A percentile compares a stretch with the other conserved stretches of the same genome.
Evolutionary conservation across 1,140 invertebrate genomes (phyloP).

Genomic region (Drosophila arawakana): DNA sequence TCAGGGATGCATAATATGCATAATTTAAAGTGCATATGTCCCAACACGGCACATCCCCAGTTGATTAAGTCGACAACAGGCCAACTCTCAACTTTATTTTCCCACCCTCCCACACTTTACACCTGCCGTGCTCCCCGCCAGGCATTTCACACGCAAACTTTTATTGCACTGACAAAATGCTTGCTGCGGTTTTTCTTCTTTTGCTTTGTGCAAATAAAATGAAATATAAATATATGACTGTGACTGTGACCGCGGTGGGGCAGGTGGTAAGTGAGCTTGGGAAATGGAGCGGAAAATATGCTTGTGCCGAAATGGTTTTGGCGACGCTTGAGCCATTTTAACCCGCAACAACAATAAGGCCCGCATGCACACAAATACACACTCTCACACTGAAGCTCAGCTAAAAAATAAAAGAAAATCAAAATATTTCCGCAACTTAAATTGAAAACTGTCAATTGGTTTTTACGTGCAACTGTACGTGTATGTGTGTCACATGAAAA

Average conservation of each 20-base stretch:
- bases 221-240: slow-evolving; percentile 9
- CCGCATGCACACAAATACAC: not conserved
- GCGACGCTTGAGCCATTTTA: slow-evolving; percentile 36
- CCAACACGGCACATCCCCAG: slow-evolving; percentile 58
- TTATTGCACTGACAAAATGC: slow-evolving; percentile 81
- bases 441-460: slow-evolving; percentile 80
- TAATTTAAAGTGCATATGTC: slow-evolving; percentile 81
- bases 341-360: slow-evolving; percentile 31
- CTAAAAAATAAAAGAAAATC: slow-evolving; percentile 72
- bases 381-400: not conserved
- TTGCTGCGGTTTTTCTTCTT: slow-evolving; percentile 55
- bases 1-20: slow-evolving; percentile 58
- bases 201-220: slow-evolving; percentile 54
- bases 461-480: slow-evolving; percentile 34
- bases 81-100: slow-evolving; percentile 19
- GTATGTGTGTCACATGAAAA: slow-evolving; percentile 25
- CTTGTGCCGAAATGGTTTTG: slow-evolving; percentile 47
- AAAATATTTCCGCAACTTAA: slow-evolving; percentile 81
- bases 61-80: slow-evolving; percentile 69
- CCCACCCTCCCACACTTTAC: not conserved
- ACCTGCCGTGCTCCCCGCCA: slow-evolving; percentile 46
- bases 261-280: slow-evolving; percentile 31
- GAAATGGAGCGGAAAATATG: slow-evolving; percentile 82
- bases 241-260: not conserved
- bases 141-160: slow-evolving; percentile 79